These are phyloP conservation scores for Ctenosaura bakeri DNA, from an alignment of 2,797 vertebrate genomes.

Conservation along the genomic window DNA sequence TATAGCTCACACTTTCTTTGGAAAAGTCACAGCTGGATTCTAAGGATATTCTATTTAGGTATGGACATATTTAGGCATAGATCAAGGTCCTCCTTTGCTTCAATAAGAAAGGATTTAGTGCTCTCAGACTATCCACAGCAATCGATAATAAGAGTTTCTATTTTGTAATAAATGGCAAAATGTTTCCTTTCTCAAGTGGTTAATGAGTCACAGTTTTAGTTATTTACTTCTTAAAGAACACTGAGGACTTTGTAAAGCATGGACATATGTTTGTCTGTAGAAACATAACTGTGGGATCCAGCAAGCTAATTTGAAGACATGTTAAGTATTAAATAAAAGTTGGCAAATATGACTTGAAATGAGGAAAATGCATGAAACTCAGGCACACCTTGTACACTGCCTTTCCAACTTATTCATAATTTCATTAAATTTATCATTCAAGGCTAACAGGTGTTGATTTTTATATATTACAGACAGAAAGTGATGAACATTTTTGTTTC, in stretches of 20 bases:
- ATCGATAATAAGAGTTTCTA: not conserved
- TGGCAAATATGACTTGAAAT: not conserved
- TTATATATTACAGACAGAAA: conserved; percentile 2
- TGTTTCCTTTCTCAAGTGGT: not conserved
- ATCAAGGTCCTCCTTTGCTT: not conserved
- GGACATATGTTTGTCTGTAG: not conserved
- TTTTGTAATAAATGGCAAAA: not conserved
- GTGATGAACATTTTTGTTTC: not conserved
- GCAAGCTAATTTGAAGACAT: not conserved
- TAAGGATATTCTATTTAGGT: not conserved
- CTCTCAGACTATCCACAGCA: not conserved
- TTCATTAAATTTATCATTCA: conserved; percentile 13
- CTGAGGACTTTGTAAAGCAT: not conserved
- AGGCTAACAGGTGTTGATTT: conserved; percentile 31
- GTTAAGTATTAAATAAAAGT: not conserved
- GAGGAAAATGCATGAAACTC: not conserved
- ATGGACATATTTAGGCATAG: not conserved
- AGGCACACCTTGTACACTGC: conserved; percentile 10
- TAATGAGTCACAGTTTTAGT: not conserved
- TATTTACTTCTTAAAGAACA: not conserved
- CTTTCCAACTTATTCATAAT: not conserved
- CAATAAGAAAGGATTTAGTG: not conserved
- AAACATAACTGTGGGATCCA: not conserved
- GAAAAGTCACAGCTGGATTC: not conserved
- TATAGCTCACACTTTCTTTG: not conserved